These are phyloP conservation scores for Plutella xylostella DNA, from an alignment of 2,888 invertebrate species.

Conservation along the genomic window DNA sequence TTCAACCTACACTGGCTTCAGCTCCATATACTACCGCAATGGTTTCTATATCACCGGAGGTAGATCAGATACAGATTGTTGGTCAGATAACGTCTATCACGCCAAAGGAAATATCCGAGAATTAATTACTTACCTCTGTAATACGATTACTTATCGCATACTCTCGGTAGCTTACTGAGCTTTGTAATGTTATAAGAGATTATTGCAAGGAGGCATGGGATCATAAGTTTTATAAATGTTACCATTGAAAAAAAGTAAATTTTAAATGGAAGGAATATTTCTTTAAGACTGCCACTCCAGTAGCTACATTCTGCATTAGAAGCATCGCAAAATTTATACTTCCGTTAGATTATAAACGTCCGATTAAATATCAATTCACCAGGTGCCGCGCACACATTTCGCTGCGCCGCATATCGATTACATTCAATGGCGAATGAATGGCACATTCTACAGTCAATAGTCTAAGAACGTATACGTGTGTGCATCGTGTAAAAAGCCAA, in stretches of 20 bases:
- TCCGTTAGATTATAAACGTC: constrained; percentile 9
- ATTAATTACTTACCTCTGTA: constrained; percentile 55
- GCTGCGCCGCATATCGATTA: constrained; percentile 19
- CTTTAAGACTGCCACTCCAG: too few species aligned
- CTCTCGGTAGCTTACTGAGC: constrained; percentile 32
- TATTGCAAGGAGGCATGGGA: neutral
- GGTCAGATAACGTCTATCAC: constrained; percentile 49
- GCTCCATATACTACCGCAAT: neutral
- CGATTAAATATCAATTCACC: constrained; percentile 3
- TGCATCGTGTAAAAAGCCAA: constrained; percentile 50
- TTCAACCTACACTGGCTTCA: neutral
- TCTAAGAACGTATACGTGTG: constrained; percentile 26
- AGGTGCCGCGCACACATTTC: constrained; percentile 12
- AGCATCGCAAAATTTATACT: neutral
- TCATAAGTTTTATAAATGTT: neutral
- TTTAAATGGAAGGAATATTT: too few species aligned
- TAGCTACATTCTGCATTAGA: neutral
- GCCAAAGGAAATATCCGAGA: constrained; percentile 48
- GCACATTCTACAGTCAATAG: constrained; percentile 9
- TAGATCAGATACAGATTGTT: constrained; percentile 37
- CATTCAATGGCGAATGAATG: constrained; percentile 7
- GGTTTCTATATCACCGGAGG: constrained; percentile 8
- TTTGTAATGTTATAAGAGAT: neutral
- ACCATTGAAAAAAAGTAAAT: neutral
- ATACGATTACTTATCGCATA: constrained; percentile 52